phyloP scores from a whole-genome alignment of 2,797 vertebrate genomes.

The Spinus pinus region DNA sequence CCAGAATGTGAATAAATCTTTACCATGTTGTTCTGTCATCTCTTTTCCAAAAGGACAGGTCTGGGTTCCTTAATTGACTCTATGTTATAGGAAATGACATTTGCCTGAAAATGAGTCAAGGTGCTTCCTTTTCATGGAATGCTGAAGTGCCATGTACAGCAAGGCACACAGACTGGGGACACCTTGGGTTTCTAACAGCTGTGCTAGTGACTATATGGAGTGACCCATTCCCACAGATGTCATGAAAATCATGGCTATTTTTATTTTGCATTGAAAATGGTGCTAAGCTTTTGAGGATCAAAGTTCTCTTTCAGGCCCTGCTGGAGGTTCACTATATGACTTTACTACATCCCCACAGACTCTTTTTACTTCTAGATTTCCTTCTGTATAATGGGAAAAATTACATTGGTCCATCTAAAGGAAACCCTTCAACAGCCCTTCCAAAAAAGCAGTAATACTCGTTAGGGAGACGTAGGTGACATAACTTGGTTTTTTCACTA shows the following conservation, averaged over 20 bases:
- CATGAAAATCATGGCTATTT: not conserved
- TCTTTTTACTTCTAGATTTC: not conserved
- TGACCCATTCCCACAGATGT: not conserved
- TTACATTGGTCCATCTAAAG: not conserved
- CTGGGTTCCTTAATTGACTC: not conserved
- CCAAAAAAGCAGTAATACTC: not conserved
- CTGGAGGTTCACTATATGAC: not conserved
- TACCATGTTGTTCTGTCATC: not conserved
- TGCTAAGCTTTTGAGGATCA: not conserved
- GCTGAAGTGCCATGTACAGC: fast-evolving
- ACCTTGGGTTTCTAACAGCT: not conserved
- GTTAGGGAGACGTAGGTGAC: not conserved
- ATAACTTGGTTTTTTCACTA: not conserved
- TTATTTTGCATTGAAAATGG: not conserved
- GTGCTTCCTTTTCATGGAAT: not conserved
- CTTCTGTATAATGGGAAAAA: not conserved
- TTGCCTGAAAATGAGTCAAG: not conserved
- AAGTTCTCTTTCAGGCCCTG: not conserved
- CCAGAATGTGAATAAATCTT: not conserved
- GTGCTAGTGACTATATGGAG: fast-evolving
- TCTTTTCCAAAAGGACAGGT: not conserved
- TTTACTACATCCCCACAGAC: not conserved
- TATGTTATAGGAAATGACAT: not conserved
- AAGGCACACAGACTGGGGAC: not conserved
- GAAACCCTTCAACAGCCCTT: not conserved